These are phyloP conservation scores for Vanacampus margaritifer DNA, from an alignment of 2,113 vertebrate genomes.

Conservation along the genomic window DNA sequence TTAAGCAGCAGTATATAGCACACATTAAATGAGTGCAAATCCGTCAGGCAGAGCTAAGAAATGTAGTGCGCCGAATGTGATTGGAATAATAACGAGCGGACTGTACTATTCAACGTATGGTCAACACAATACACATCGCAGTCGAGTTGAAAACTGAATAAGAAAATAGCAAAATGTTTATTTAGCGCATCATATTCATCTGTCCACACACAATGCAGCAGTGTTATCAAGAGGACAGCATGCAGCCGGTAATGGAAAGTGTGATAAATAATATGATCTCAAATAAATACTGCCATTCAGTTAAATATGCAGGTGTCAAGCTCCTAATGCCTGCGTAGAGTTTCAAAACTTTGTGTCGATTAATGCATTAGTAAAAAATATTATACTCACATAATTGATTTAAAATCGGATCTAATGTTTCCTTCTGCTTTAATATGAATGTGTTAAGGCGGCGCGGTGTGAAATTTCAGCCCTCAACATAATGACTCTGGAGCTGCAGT, in stretches of 20 bases:
- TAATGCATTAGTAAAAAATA: constrained; percentile 26
- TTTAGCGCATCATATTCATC: constrained; percentile 53
- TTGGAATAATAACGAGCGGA: constrained; percentile 66
- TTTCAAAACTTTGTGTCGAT: constrained; percentile 21
- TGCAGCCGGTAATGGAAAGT: constrained; percentile 44
- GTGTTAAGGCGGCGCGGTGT: constrained; percentile 54
- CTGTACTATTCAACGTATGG: constrained; percentile 64
- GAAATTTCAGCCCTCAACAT: constrained; percentile 60
- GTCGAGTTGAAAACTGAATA: constrained; percentile 24
- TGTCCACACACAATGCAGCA: constrained; percentile 38
- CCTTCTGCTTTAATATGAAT: constrained; percentile 33
- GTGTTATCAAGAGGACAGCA: constrained; percentile 48
- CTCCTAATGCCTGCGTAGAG: constrained; percentile 9
- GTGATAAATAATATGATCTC: constrained; percentile 53
- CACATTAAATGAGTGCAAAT: constrained; percentile 65
- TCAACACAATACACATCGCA: constrained; percentile 58
- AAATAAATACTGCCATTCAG: constrained; percentile 55
- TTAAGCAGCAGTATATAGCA: constrained; percentile 58
- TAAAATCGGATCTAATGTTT: constrained; percentile 42
- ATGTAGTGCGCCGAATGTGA: constrained; percentile 54
- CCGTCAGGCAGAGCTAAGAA: constrained; percentile 63
- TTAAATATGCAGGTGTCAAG: neutral
- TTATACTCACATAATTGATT: constrained; percentile 31
- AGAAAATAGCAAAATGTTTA: constrained; percentile 54
- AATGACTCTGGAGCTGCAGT: constrained; percentile 65